Base-by-base conservation (phyloP, 2,888 invertebrate genomes). In the Chymomyza amoena region DNA sequence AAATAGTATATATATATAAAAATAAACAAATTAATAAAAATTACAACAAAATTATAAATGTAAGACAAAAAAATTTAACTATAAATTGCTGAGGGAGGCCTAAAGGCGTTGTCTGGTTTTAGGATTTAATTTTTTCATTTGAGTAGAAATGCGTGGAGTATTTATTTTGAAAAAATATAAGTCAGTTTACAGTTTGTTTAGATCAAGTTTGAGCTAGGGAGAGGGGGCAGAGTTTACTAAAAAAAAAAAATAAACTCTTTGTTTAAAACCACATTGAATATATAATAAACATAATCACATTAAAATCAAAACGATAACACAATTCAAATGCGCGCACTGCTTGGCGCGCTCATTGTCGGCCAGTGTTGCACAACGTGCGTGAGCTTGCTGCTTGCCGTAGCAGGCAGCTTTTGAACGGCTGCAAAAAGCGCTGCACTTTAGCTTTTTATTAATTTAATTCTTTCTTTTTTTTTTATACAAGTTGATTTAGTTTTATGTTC, bases 291-390 rank as follows among this genome's bases (percentile, higher is more conserved):
- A 36, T 36, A 60, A 25, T 32, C 36, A 62, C 39, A 62, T 50
- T 9, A 20, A 39, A 61, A n/a, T 36, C 68, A 78, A 64, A 70
- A 63, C 54, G 61, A 70, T 52, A 56, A 67, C 66, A 68, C 69
- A 62, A 74, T 70, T 64, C 66, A 70, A 73, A 76, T 25, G 25
- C 59, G 61, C 18, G 52, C 62, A 52, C 28, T n/a, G 7, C 9
- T 9, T 36, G 2, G 36, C 39, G 39, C 39, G 1, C 39, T 10
- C 39, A 45, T 45, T 13, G 39, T 45, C 13, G 13, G 39, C 39
- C 39, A 39, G 39, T 39, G 39, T 39, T 39, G 39, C 39, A 39
- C 13, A 39, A 39, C 4, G 39, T 39, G 39, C 39, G 13, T 36
- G 7, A 6, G 36, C 7, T 2, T 36, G 36, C 7, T 36, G 9